Percentiles rank a stretch among this genome's conserved stretches.
Conservation (phyloP, 2,888 invertebrate genomes). For the Homarus gammarus region DNA sequence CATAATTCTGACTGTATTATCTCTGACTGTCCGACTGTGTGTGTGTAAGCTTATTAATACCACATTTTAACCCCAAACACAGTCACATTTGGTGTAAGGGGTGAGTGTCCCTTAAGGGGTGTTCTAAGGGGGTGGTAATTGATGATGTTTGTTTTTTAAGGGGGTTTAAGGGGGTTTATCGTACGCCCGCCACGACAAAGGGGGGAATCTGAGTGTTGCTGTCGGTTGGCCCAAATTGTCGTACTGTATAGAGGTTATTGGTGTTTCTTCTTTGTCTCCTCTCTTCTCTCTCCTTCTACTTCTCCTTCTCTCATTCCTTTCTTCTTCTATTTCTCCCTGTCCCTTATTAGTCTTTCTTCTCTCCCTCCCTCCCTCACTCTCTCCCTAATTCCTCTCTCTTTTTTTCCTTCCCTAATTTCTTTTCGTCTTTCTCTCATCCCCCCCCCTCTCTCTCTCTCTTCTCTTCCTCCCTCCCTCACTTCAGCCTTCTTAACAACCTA, state of each 20-base stretch:
- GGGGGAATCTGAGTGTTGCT: background rate
- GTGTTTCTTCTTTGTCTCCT: background rate
- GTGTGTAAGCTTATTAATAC: too few species aligned
- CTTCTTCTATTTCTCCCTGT: slow-evolving; percentile 2
- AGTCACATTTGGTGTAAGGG: too few species aligned
- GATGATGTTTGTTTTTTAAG: too few species aligned
- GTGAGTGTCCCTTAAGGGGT: too few species aligned
- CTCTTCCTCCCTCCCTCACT: background rate
- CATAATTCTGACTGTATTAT: too few species aligned
- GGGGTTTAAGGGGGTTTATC: too few species aligned
- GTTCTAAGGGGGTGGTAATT: too few species aligned
- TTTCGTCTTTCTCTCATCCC: background rate
- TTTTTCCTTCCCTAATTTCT: background rate
- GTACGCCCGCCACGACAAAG: too few species aligned
- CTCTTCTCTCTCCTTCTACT: background rate
- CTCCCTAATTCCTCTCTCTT: background rate
- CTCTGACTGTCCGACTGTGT: too few species aligned
- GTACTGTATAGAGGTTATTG: background rate
- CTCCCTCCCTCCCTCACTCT: background rate
- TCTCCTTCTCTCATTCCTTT: background rate
- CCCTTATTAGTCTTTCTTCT: background rate
- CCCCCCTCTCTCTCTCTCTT: background rate
- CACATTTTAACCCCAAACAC: too few species aligned
- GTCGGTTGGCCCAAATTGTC: background rate
- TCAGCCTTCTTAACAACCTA: background rate